Evolutionary conservation across 2,797 vertebrate genomes (phyloP).

Genomic region (Leucoraja ocellata): DNA sequence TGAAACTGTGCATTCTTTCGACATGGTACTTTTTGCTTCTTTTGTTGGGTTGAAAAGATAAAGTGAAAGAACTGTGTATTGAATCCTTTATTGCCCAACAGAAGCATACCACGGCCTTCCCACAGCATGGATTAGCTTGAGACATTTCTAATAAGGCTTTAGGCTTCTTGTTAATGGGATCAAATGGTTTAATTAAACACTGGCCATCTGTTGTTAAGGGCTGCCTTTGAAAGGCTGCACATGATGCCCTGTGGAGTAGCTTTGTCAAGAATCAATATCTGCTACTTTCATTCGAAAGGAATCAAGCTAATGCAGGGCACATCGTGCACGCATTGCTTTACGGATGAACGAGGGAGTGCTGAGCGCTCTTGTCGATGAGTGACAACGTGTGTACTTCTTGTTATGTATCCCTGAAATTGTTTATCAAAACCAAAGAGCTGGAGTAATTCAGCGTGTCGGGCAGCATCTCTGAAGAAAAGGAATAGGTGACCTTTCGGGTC

Average conservation of each 20-base stretch:
- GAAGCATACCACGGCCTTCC: neutral
- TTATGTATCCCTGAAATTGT: too few species aligned
- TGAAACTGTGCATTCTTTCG: neutral
- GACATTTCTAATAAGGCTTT: slow-evolving; percentile 16
- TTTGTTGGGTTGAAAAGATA: neutral
- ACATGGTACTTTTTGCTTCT: neutral
- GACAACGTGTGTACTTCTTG: neutral
- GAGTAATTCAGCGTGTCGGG: too few species aligned
- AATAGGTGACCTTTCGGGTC: too few species aligned
- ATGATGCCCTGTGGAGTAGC: neutral
- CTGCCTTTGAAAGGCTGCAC: neutral
- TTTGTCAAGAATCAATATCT: slow-evolving; percentile 23
- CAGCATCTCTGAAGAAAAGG: too few species aligned
- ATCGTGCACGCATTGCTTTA: neutral
- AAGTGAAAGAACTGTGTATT: neutral
- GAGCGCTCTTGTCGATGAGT: neutral
- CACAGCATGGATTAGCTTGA: neutral
- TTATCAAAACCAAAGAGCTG: too few species aligned
- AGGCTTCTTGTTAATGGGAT: slow-evolving; percentile 29
- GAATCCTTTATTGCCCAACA: neutral
- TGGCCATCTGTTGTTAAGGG: slow-evolving; percentile 12
- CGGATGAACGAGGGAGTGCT: neutral
- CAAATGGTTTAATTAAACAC: slow-evolving; percentile 34
- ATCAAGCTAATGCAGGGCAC: neutral
- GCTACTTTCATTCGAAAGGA: neutral